A percentile compares a stretch with the other conserved stretches of the same genome.
Evolutionary conservation across 2,113 vertebrate genomes (phyloP).

Genomic region (Euleptes europaea): DNA sequence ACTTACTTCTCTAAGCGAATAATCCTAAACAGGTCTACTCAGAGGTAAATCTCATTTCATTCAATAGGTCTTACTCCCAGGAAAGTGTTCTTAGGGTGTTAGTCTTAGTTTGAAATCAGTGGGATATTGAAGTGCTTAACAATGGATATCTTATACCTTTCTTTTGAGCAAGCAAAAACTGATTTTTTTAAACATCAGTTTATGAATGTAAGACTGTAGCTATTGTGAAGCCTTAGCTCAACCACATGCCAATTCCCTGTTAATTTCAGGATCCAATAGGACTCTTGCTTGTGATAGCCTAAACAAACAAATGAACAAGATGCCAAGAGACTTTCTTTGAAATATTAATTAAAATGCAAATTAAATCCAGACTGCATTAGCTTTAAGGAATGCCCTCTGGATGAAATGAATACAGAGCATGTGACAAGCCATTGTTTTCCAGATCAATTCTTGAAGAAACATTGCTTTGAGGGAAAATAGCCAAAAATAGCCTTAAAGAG

Average conservation of each 20-base stretch:
- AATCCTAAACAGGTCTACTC: too few species aligned
- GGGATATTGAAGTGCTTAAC: too few species aligned
- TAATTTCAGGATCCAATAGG: constrained; percentile 42
- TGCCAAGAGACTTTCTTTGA: constrained; percentile 65
- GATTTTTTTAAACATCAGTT: too few species aligned
- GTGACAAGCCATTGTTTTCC: constrained; percentile 57
- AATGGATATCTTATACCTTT: too few species aligned
- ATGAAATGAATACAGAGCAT: constrained; percentile 70
- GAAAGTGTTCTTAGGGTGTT: too few species aligned
- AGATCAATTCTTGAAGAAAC: constrained; percentile 45
- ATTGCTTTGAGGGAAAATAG: constrained; percentile 46
- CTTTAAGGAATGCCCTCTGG: constrained; percentile 62
- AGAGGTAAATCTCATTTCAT: too few species aligned
- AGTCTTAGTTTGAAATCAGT: too few species aligned
- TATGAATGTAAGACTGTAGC: too few species aligned
- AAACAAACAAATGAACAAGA: constrained; percentile 53
- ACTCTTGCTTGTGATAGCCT: constrained; percentile 47
- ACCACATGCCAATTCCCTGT: neutral
- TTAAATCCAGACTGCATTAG: constrained; percentile 62
- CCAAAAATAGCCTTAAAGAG: constrained; percentile 57
- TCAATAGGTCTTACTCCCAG: too few species aligned
- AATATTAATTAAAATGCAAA: constrained; percentile 80
- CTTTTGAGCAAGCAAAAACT: too few species aligned
- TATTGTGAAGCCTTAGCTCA: too few species aligned
- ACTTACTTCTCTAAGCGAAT: too few species aligned